These are phyloP conservation scores for Bovichtus variegatus DNA, from an alignment of 2,797 vertebrate genomes.

Conservation along the genomic window DNA sequence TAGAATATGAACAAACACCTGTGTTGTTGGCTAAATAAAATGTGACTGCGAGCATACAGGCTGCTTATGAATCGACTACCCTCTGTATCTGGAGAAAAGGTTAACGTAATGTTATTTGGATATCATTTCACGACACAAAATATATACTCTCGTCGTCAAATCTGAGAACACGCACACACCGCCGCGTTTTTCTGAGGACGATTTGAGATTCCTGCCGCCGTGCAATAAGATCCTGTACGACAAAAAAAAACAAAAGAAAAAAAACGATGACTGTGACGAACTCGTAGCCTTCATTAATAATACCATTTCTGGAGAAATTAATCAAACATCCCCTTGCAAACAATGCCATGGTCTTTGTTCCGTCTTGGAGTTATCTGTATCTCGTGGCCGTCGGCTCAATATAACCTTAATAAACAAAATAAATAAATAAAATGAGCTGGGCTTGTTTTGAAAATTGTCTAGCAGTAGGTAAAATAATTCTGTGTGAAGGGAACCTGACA, in stretches of 20 bases:
- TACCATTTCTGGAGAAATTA: conserved; percentile 6
- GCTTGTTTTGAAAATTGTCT: background rate
- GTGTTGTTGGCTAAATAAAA: conserved; percentile 39
- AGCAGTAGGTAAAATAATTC: background rate
- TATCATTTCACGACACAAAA: background rate
- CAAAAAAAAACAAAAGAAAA: too few species aligned
- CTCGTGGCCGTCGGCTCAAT: conserved; percentile 20
- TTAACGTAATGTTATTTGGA: background rate
- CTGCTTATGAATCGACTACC: background rate
- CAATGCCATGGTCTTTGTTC: conserved; percentile 6
- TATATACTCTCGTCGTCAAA: background rate
- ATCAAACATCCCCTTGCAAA: conserved; percentile 33
- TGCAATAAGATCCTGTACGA: conserved; percentile 10
- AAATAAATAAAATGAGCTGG: conserved; percentile 33
- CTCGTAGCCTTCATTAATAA: conserved; percentile 22
- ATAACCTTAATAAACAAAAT: conserved; percentile 14
- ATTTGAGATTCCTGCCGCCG: conserved; percentile 1
- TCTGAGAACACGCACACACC: conserved; percentile 7
- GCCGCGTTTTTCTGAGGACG: background rate
- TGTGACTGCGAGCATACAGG: conserved; percentile 7
- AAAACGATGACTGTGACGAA: conserved; percentile 1
- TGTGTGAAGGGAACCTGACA: background rate
- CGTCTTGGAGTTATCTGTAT: conserved; percentile 4
- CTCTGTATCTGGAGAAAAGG: background rate
- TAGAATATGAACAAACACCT: conserved; percentile 55